These are phyloP conservation scores for Osmerus mordax DNA, from an alignment of 2,113 vertebrate genomes.

Conservation along the genomic window DNA sequence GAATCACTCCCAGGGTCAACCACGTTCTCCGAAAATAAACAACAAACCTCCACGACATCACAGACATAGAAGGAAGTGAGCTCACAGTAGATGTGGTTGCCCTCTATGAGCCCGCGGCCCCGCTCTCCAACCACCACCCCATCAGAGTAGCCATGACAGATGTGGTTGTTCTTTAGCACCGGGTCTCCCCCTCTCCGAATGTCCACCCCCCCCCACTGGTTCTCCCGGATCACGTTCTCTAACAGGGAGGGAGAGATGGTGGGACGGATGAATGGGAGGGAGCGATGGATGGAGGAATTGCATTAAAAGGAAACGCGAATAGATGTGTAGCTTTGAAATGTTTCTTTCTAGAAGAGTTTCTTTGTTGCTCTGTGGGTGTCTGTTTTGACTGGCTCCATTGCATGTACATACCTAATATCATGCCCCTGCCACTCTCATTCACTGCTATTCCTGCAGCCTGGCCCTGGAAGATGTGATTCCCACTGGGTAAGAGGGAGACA, in stretches of 20 bases:
- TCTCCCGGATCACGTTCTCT: conserved; percentile 89
- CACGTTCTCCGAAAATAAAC: too few relatives aligned
- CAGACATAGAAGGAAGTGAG: not conserved
- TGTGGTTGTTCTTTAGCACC: conserved; percentile 83
- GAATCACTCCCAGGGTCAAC: too few relatives aligned
- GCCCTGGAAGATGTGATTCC: conserved; percentile 91
- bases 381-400: not conserved
- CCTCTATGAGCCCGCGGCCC: conserved; percentile 85
- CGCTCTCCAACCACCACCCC: conserved; percentile 85
- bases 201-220: conserved; percentile 89
- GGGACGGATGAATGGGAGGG: not conserved
- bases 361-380: not conserved
- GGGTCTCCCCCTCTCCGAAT: conserved; percentile 85
- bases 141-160: conserved; percentile 85
- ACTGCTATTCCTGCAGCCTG: conserved; percentile 89
- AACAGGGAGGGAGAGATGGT: conserved; percentile 3
- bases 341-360: too few relatives aligned
- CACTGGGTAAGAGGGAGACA: conserved; percentile 59
- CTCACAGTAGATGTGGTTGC: conserved; percentile 87
- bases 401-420: conserved; percentile 78
- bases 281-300: not conserved
- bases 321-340: not conserved
- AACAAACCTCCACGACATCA: not conserved
- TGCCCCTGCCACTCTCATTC: conserved; percentile 88
- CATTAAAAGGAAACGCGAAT: not conserved